Conservation (phyloP, 2,113 vertebrate species). For the Butorides virescens region DNA sequence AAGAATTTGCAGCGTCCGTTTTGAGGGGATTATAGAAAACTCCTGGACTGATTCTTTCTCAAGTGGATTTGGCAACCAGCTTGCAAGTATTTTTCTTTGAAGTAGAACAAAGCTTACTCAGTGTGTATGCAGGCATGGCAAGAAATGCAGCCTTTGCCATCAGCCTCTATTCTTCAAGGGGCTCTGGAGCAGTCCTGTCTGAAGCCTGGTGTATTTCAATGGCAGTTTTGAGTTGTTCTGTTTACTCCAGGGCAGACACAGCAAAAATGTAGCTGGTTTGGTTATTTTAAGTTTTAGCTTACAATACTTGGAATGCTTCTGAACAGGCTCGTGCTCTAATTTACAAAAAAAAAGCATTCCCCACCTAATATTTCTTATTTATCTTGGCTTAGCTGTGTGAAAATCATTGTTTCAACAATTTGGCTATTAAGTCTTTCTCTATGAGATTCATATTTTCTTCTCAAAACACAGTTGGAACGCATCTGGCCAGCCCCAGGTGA, state of each 20-base stretch:
- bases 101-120: neutral
- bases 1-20: neutral
- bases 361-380: neutral
- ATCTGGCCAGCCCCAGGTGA: neutral
- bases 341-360: neutral
- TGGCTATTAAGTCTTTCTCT: neutral
- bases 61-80: neutral
- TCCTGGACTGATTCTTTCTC: neutral
- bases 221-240: neutral
- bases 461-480: neutral
- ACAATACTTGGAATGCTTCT: neutral
- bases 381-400: neutral
- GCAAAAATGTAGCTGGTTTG: neutral
- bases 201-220: neutral
- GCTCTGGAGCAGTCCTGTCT: neutral
- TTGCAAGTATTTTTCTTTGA: neutral
- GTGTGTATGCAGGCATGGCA: neutral
- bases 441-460: neutral
- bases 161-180: neutral
- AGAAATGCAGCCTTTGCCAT: neutral
- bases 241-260: neutral
- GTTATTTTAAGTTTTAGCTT: conserved; percentile 22
- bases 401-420: neutral
- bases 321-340: neutral
- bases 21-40: neutral